Evolutionary conservation across 2,113 vertebrate genomes (phyloP), one percentile per base, ranked within the genome.

Genomic region (Salvelinus sp.): DNA sequence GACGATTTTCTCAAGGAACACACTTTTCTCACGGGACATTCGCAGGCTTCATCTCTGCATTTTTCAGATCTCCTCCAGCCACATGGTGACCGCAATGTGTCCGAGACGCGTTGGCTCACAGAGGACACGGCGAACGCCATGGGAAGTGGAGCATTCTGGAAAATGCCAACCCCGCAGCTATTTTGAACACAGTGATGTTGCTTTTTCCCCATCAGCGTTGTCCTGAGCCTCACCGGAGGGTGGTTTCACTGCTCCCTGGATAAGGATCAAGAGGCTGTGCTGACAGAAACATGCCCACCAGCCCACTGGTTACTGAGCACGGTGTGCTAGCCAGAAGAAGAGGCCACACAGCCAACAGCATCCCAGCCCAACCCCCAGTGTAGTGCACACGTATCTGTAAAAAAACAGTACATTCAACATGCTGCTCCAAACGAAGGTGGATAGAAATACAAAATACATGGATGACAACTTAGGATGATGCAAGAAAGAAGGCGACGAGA

Each of bases 61-160:
- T 10, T 23, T 16, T 62, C 58, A n/a, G 9, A 22, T 22, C 58
- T 23, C 58, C 6, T 81, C 80, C 84, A 89, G 90, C 83, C 80
- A 0, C 82, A 80, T 33, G 76, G 80, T 88, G 87, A 90, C 90
- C 88, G 87, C 90, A 87, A 88, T 90, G 86, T 88, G 91, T 90
- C 89, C 81, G 62, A 87, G 80, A 87, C 75, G 72, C 88, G 87
- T 85, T 90, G 82, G 81, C 87, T 91, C 88, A 91, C 83, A 89
- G 84, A 86, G 85, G 79, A 88, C 85, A 87, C 81, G 67, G n/a
- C 48, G 70, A 82, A 80, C 9, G 79, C 81, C 88, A 69, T 60
- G 74, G 85, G 87, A 83, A 84, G 66, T 72, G 73, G 30, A 69
- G 83, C 80, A 79, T 81, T 83, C 83, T 84, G 85, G 85, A 86